A percentile compares a stretch with the other conserved stretches of the same genome.
Conservation (phyloP, 2,797 vertebrate genomes). For the Vireo griseus region DNA sequence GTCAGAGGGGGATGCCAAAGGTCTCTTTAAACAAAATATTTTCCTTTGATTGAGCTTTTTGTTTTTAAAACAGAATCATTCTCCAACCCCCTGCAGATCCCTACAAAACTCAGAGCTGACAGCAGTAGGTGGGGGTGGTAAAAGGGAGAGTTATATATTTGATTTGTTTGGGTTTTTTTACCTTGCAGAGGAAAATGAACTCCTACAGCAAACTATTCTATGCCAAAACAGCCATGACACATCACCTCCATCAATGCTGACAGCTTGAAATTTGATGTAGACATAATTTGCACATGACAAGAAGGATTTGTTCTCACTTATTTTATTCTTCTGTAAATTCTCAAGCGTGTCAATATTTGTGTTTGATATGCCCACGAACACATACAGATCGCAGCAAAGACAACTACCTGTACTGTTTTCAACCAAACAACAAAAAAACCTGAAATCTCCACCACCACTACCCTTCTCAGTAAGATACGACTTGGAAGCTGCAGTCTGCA, state of each 20-base stretch:
- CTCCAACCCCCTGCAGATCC: slow-evolving; percentile 58
- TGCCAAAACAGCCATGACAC: slow-evolving; percentile 24
- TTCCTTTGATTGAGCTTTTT: slow-evolving; percentile 69
- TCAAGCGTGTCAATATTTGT: slow-evolving; percentile 1
- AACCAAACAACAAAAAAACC: background rate
- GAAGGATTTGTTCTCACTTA: background rate
- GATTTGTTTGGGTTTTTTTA: slow-evolving; percentile 50
- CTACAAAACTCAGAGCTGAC: slow-evolving; percentile 46
- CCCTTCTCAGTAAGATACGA: background rate
- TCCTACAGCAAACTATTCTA: background rate
- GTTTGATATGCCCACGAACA: background rate
- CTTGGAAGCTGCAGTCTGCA: background rate
- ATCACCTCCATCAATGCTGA: slow-evolving; percentile 19
- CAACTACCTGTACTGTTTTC: background rate
- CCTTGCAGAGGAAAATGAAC: slow-evolving; percentile 46
- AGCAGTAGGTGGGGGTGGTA: slow-evolving; percentile 61
- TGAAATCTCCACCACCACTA: background rate
- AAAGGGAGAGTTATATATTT: slow-evolving; percentile 40
- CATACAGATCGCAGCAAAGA: background rate
- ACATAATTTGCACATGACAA: slow-evolving; percentile 17
- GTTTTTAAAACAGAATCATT: slow-evolving; percentile 64
- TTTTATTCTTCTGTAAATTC: slow-evolving; percentile 6
- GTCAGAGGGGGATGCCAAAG: slow-evolving; percentile 61
- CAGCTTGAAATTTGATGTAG: slow-evolving; percentile 27
- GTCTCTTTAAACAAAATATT: slow-evolving; percentile 70